Evolutionary conservation across 2,888 invertebrate genomes (phyloP).

Genomic region (Heteromurus nitidus): DNA sequence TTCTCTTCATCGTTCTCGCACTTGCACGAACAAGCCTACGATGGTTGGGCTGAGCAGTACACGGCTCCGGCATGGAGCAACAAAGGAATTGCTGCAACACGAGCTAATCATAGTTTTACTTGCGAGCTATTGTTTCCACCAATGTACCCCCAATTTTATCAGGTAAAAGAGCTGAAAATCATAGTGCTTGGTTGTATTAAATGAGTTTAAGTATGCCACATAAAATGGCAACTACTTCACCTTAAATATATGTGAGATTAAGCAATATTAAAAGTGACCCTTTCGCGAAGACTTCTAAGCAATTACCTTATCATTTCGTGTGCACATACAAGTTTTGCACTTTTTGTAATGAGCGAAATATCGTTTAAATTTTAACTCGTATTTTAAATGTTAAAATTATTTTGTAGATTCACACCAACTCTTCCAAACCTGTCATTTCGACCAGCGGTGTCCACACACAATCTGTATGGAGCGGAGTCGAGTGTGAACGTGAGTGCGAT

Average conservation of each 20-base stretch:
- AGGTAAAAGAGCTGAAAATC: constrained; percentile 21
- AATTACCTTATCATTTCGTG: neutral
- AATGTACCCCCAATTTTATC: constrained; percentile 13
- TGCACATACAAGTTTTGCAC: neutral
- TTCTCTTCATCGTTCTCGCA: neutral
- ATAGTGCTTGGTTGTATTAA: neutral
- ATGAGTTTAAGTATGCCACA: neutral
- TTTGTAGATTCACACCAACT: constrained; percentile 37
- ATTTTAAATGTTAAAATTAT: neutral
- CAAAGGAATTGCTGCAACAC: neutral
- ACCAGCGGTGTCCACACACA: constrained; percentile 26
- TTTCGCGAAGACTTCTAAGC: neutral
- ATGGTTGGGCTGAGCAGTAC: constrained; percentile 11
- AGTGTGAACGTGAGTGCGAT: constrained; percentile 23
- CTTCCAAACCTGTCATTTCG: constrained; percentile 43
- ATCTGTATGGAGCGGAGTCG: constrained; percentile 28
- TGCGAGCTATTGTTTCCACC: neutral
- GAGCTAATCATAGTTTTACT: constrained; percentile 39
- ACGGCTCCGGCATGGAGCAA: constrained; percentile 10
- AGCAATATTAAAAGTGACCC: neutral
- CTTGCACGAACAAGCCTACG: neutral
- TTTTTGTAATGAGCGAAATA: neutral
- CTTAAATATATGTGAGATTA: neutral
- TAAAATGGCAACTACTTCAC: neutral
- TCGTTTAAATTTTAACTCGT: neutral